These are phyloP conservation scores for Latrodectus hesperus DNA, from an alignment of 2,888 invertebrate species.

Conservation along the genomic window DNA sequence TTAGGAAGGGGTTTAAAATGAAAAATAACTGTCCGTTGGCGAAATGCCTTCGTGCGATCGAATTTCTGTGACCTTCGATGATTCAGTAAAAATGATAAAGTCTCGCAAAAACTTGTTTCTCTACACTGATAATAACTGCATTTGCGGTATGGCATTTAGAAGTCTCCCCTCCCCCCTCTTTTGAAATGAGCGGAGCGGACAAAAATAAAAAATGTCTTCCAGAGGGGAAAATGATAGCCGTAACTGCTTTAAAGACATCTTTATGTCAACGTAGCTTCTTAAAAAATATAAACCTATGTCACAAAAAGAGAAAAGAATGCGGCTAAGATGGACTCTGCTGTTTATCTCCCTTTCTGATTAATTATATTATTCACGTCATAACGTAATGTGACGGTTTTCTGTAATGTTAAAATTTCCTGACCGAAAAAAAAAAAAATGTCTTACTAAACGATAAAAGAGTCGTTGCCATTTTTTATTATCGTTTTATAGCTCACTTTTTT, in stretches of 20 bases:
- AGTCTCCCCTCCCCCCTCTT: conserved; percentile 22
- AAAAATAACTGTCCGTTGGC: conserved; percentile 13
- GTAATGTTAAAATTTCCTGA: neutral
- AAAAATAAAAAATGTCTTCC: neutral
- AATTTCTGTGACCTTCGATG: conserved; percentile 57
- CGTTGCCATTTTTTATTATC: too few species aligned
- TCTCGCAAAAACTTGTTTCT: conserved; percentile 51
- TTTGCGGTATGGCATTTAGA: conserved; percentile 16
- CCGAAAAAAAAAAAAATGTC: too few species aligned
- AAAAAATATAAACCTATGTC: conserved; percentile 20
- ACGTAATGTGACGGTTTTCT: neutral
- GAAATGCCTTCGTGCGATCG: conserved; percentile 44
- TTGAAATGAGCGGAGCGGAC: neutral
- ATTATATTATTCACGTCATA: neutral
- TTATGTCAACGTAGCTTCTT: conserved; percentile 43
- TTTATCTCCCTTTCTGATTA: neutral
- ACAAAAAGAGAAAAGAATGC: conserved; percentile 2
- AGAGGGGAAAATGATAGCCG: conserved; percentile 44
- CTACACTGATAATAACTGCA: conserved; percentile 33
- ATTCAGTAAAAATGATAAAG: conserved; percentile 46
- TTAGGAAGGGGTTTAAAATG: too few species aligned
- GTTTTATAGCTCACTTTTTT: too few species aligned
- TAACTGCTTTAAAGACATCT: conserved; percentile 45
- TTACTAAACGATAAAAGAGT: too few species aligned
- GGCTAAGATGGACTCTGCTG: neutral